These are phyloP conservation scores for Pollenia angustigena DNA, from an alignment of 2,888 invertebrate species.

Conservation along the genomic window DNA sequence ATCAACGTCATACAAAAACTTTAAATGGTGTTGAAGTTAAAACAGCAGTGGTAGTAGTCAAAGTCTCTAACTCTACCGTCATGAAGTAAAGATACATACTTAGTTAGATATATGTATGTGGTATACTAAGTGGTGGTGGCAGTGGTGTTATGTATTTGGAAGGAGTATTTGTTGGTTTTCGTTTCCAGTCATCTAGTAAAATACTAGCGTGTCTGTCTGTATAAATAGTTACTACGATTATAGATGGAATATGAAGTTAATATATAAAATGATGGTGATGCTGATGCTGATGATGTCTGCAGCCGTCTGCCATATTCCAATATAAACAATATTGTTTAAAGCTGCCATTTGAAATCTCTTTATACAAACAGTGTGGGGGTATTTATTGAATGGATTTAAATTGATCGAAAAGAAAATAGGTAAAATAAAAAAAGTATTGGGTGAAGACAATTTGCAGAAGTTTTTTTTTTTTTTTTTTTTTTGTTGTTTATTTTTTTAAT, in stretches of 20 bases:
- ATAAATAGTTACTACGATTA: constrained; percentile 48
- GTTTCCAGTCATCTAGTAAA: constrained; percentile 43
- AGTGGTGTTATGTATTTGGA: constrained; percentile 14
- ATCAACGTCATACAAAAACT: constrained; percentile 51
- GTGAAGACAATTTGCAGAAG: constrained; percentile 31
- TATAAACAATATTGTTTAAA: constrained; percentile 41
- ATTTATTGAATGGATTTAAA: constrained; percentile 59
- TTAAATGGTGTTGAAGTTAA: constrained; percentile 67
- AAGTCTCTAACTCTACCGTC: constrained; percentile 5
- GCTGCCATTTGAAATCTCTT: constrained; percentile 39
- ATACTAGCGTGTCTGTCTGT: constrained; percentile 23
- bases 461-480: constrained; percentile 15
- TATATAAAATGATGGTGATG: constrained; percentile 57
- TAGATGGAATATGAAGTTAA: constrained; percentile 53
- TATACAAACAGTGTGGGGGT: constrained; percentile 46
- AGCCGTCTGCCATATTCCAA: constrained; percentile 8
- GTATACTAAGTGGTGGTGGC: background rate
- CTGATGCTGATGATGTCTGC: constrained; percentile 51
- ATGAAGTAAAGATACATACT: constrained; percentile 8
- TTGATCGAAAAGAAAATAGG: constrained; percentile 21
- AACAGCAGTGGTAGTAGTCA: constrained; percentile 55
- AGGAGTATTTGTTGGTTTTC: constrained; percentile 59
- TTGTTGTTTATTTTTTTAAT: constrained; percentile 14
- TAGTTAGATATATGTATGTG: background rate
- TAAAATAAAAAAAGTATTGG: constrained; percentile 12